Evolutionary conservation across 2,113 vertebrate genomes (phyloP), one percentile per base, ranked within the genome.

Genomic region (Typhlomys cinereus): DNA sequence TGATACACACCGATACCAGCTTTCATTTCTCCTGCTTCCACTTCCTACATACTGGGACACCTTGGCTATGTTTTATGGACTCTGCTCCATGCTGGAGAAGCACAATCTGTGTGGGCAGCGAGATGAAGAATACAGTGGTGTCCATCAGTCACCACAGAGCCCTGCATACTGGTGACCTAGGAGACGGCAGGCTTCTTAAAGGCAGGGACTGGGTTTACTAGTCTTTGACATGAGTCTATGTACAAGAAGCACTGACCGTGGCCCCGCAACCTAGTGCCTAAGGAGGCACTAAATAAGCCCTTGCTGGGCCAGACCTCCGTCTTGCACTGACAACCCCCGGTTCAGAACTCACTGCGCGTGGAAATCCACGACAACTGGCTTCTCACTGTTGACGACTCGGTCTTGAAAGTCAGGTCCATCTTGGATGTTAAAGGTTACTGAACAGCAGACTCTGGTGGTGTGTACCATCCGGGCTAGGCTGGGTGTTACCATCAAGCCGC

Each of bases 351-450:
- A 99, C 99, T 99, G 98, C 0, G 99, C 99, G 0, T 99, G 99
- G 95, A 99, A 99, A 97, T 99, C 99, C 80, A 99, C 98, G 74
- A 99, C 97, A 34, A 99, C 98, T 0, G 99, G 99, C 9, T 98
- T 99, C 3, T 99, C 89, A 81, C 98, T 99, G 91, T 99, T 99
- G 96, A 99, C 97, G 71, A 99, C 99, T 73, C 99, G 97, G 87
- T 99, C 98, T 54, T 99, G 98, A 97, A 99, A 99, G 96, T 99
- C 99, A 0, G 99, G 98, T 1, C 98, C 98, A 52, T 99, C 99
- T 97, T 99, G 99, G 82, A 99, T 97, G 0, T 99, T 99, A 95
- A 99, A 99, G 44, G 98, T 98, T 41, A 97, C 98, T 1, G 91
- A 69, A 29, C 97, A 96, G 78, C 97, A 96, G 78, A 67, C 36